Evolutionary conservation across 2,797 vertebrate genomes (phyloP).

Genomic region (Darevskia nairensis): DNA sequence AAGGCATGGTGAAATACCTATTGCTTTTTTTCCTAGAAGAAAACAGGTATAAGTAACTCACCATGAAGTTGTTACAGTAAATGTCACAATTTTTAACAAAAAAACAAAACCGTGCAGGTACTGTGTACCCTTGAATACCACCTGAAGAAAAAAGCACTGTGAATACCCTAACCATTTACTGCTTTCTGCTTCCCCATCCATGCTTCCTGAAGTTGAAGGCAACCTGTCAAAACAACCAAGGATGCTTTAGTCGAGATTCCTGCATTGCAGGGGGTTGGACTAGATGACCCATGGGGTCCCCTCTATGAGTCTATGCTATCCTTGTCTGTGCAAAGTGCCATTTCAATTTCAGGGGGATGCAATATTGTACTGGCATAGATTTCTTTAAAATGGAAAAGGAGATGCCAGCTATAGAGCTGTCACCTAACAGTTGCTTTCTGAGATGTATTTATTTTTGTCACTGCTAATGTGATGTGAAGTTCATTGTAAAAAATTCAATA

Average conservation of each 20-base stretch:
- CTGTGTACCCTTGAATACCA: background rate
- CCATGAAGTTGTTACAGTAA: too few relatives aligned
- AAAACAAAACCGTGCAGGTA: too few relatives aligned
- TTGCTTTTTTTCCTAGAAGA: too few relatives aligned
- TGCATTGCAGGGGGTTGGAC: too few relatives aligned
- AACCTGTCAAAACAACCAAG: background rate
- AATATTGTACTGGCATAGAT: background rate
- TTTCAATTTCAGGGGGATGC: slow-evolving; percentile 34
- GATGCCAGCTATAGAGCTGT: slow-evolving; percentile 33
- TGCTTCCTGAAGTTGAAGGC: background rate
- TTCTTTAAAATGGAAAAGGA: background rate
- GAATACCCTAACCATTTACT: background rate
- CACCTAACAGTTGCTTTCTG: background rate
- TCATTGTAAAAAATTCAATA: slow-evolving; percentile 70
- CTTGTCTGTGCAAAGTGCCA: background rate
- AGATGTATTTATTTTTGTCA: slow-evolving; percentile 43
- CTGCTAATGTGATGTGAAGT: slow-evolving; percentile 60
- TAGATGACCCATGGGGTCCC: too few relatives aligned
- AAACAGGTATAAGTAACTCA: too few relatives aligned
- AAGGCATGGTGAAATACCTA: too few relatives aligned
- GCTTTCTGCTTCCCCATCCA: background rate
- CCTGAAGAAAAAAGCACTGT: background rate
- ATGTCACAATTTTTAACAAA: too few relatives aligned
- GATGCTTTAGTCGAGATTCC: too few relatives aligned
- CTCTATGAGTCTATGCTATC: background rate